phyloP scores from a whole-genome alignment of 2,797 vertebrate genomes.

The Mus spretus region DNA sequence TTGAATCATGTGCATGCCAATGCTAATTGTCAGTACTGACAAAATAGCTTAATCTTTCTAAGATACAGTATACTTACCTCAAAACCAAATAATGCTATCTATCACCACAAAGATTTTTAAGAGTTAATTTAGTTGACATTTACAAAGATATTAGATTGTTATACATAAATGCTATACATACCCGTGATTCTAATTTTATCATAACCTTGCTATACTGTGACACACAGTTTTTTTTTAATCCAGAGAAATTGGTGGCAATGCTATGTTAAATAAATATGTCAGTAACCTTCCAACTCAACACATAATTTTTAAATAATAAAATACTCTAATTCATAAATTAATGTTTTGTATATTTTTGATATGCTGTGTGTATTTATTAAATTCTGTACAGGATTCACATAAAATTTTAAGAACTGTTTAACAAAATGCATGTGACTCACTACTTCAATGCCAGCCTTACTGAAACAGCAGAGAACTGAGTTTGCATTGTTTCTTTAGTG shows the following conservation, averaged over 20 bases:
- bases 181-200: neutral
- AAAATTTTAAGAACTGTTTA: neutral
- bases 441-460: neutral
- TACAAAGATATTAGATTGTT: neutral
- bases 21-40: neutral
- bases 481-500: neutral
- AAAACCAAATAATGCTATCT: neutral
- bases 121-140: neutral
- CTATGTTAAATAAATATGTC: neutral
- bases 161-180: accelerated
- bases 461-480: neutral
- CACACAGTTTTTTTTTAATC: no score
- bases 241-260: neutral
- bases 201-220: neutral
- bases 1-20: neutral
- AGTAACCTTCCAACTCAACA: neutral
- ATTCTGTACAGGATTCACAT: neutral
- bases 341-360: neutral
- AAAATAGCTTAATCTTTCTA: neutral
- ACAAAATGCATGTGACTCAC: neutral
- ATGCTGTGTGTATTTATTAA: neutral
- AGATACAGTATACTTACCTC: neutral
- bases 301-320: neutral
- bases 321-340: neutral
- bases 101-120: neutral